Conservation (phyloP, 2,113 vertebrate species). For the Notarius quadriscutis region DNA sequence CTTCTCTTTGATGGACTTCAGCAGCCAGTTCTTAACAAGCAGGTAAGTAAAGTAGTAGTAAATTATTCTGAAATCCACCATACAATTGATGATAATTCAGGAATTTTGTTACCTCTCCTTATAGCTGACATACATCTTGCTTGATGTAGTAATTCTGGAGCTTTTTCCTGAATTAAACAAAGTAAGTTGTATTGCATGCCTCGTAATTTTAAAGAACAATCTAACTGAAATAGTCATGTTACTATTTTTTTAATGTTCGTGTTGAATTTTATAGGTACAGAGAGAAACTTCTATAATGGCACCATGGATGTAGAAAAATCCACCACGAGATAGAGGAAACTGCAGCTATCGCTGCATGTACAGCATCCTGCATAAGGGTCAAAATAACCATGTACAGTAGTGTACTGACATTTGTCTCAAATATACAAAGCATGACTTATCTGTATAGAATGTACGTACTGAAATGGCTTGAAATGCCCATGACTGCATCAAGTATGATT, state of each 20-base stretch:
- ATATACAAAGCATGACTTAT: background rate
- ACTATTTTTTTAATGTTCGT: background rate
- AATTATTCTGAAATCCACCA: background rate
- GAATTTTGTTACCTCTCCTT: slow-evolving; percentile 35
- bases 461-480: background rate
- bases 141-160: slow-evolving; percentile 90
- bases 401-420: background rate
- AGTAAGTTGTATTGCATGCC: slow-evolving; percentile 70
- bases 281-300: slow-evolving; percentile 77
- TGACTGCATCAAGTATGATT: background rate
- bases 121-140: slow-evolving; percentile 92
- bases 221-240: background rate
- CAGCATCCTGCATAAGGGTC: background rate
- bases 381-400: background rate
- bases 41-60: slow-evolving; percentile 70
- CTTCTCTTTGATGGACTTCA: slow-evolving; percentile 93
- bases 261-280: slow-evolving; percentile 69
- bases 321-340: background rate
- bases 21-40: slow-evolving; percentile 95
- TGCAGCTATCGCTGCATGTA: background rate
- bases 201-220: background rate
- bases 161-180: slow-evolving; percentile 92
- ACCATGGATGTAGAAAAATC: slow-evolving; percentile 77
- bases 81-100: background rate
- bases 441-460: background rate